Percentiles rank a stretch among this genome's conserved stretches.
These are phyloP conservation scores for Cuniculus paca DNA, from an alignment of 2,797 vertebrate genomes.

Conservation along the genomic window DNA sequence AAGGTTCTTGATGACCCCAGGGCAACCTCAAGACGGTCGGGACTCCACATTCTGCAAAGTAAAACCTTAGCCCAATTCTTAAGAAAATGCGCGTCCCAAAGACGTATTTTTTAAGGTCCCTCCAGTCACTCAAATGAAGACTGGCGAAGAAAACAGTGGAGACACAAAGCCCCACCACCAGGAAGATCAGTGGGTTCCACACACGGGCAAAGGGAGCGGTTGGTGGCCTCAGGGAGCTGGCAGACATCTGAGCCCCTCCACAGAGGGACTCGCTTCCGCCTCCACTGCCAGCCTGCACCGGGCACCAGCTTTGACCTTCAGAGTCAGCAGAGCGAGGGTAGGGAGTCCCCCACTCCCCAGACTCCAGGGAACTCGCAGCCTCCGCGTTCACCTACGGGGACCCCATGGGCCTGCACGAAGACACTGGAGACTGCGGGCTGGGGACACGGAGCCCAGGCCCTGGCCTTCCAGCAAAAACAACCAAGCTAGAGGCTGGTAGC, in stretches of 20 bases:
- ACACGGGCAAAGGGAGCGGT: rapidly evolving
- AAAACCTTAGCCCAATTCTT: neutral
- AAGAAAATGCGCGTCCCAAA: too few relatives aligned
- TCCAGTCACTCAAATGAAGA: neutral
- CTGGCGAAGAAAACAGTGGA: rapidly evolving
- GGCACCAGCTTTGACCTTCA: neutral
- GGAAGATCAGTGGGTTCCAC: rapidly evolving
- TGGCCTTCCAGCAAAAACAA: neutral
- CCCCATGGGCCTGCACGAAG: neutral
- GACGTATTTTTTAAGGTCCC: neutral
- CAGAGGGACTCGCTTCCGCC: too few relatives aligned
- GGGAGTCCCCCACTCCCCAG: neutral
- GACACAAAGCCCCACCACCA: too few relatives aligned
- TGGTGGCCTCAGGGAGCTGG: neutral
- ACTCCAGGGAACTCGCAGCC: neutral
- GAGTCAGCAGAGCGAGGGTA: neutral
- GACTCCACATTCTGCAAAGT: neutral
- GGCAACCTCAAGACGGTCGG: neutral
- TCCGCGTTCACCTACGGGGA: neutral
- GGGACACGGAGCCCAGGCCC: neutral
- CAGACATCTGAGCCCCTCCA: neutral
- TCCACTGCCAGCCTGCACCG: too few relatives aligned
- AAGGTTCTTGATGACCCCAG: rapidly evolving
- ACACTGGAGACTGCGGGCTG: neutral
- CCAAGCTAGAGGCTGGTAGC: neutral